These are phyloP conservation scores for Imbricaverruca yamaguchii DNA, from an alignment of 2,888 invertebrate species.

Conservation along the genomic window DNA sequence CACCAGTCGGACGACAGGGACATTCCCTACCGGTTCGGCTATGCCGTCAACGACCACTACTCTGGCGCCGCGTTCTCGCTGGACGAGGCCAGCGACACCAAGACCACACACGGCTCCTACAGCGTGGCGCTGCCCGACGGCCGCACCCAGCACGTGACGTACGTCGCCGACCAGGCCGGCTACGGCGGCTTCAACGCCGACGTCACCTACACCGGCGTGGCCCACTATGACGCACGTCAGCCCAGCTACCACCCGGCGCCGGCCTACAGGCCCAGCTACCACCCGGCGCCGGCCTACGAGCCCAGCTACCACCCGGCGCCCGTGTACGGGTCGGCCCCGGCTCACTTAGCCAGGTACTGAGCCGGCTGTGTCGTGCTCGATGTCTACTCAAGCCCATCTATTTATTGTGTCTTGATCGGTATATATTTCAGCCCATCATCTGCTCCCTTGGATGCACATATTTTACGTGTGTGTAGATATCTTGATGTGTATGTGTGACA, in stretches of 20 bases:
- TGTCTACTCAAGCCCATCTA: too few relatives aligned
- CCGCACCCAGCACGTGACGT: conserved; percentile 72
- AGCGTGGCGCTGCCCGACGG: conserved; percentile 64
- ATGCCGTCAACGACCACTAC: conserved; percentile 54
- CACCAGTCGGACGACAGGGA: neutral
- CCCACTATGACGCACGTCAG: conserved; percentile 46
- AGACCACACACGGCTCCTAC: conserved; percentile 56
- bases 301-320: neutral
- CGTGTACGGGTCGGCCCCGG: neutral
- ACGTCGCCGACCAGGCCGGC: conserved; percentile 67
- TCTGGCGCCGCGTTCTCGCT: conserved; percentile 56
- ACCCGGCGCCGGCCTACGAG: neutral
- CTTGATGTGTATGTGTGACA: too few relatives aligned
- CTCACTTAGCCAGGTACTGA: too few relatives aligned
- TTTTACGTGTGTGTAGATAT: too few relatives aligned
- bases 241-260: neutral
- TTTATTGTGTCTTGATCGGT: too few relatives aligned
- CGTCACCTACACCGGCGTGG: conserved; percentile 66
- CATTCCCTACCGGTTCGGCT: conserved; percentile 54
- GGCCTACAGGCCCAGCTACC: neutral
- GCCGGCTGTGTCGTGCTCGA: too few relatives aligned
- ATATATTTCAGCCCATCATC: too few relatives aligned
- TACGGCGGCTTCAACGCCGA: conserved; percentile 83
- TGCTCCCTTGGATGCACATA: too few relatives aligned
- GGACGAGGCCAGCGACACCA: conserved; percentile 56